Evolutionary conservation across 2,888 invertebrate species (phyloP).

Genomic region (Scaptomyza reducta): DNA sequence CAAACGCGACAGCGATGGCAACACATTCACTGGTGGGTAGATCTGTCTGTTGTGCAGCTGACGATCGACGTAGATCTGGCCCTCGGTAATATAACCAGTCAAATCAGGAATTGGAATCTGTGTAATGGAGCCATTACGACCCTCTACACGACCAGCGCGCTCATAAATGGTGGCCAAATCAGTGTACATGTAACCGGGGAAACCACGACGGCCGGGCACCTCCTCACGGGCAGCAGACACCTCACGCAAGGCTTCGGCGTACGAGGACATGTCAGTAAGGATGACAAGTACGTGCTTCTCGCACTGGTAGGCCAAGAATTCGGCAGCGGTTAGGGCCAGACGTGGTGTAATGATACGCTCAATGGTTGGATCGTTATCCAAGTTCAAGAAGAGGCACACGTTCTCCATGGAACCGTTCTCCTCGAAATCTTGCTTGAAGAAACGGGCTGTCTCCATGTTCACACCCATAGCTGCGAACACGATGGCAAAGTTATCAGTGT

Average conservation of each 20-base stretch:
- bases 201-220: slow-evolving; percentile 99
- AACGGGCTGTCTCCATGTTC: slow-evolving; percentile 99
- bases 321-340: slow-evolving; percentile 98
- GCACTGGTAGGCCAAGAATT: slow-evolving; percentile 99
- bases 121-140: slow-evolving; percentile 99
- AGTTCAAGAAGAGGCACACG: slow-evolving; percentile 99
- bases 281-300: slow-evolving; percentile 99
- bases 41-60: slow-evolving; percentile 99
- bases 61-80: slow-evolving; percentile 99
- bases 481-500: slow-evolving; percentile 99
- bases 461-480: slow-evolving; percentile 99
- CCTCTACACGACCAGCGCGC: slow-evolving; percentile 99
- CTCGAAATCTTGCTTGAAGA: slow-evolving; percentile 99
- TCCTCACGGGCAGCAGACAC: slow-evolving; percentile 99
- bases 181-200: slow-evolving; percentile 99
- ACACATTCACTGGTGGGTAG: slow-evolving; percentile 99
- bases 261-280: slow-evolving; percentile 99
- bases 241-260: slow-evolving; percentile 99
- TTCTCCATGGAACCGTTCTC: slow-evolving; percentile 99
- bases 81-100: slow-evolving; percentile 99
- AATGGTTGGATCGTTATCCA: slow-evolving; percentile 99
- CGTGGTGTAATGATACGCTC: slow-evolving; percentile 99
- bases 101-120: slow-evolving; percentile 99
- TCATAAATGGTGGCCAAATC: slow-evolving; percentile 99
- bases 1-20: slow-evolving; percentile 99